Percentiles rank a stretch among this genome's conserved stretches.
These are phyloP conservation scores for Dicroscelio sp. DNA, from an alignment of 2,888 invertebrate genomes.

Conservation along the genomic window DNA sequence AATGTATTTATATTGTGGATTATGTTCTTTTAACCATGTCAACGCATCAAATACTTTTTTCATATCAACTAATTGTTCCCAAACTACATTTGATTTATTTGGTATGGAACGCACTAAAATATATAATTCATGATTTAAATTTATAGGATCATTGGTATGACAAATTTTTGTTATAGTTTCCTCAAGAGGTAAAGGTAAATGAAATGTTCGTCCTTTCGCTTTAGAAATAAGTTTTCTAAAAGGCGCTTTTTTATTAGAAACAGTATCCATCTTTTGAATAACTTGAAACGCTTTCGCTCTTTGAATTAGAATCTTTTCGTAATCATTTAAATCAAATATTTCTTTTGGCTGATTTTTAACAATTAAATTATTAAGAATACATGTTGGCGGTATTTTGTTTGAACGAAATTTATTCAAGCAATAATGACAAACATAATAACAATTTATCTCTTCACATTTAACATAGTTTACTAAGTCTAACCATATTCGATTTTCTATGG, in stretches of 20 bases:
- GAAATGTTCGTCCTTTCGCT: constrained; percentile 81
- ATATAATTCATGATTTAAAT: constrained; percentile 86
- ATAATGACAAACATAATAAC: constrained; percentile 61
- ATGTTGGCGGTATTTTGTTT: constrained; percentile 84
- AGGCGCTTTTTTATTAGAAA: constrained; percentile 85
- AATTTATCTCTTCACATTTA: background rate
- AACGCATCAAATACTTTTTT: constrained; percentile 87
- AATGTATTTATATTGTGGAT: constrained; percentile 86
- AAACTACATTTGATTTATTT: constrained; percentile 74
- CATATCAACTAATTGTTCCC: constrained; percentile 83
- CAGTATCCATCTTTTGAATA: constrained; percentile 85
- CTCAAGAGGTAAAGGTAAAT: constrained; percentile 3
- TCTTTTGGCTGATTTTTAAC: constrained; percentile 76
- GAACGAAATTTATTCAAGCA: constrained; percentile 76
- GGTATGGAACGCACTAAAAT: constrained; percentile 88
- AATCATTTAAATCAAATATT: constrained; percentile 83
- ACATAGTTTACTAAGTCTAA: constrained; percentile 7
- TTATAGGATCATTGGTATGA: constrained; percentile 83
- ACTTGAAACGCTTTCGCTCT: constrained; percentile 89
- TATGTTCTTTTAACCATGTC: constrained; percentile 85
- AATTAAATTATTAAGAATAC: constrained; percentile 84
- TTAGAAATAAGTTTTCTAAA: constrained; percentile 81
- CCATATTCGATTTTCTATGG: constrained; percentile 53
- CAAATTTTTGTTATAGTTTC: constrained; percentile 83
- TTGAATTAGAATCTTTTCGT: constrained; percentile 86